Conservation (phyloP, 2,797 vertebrate species). For the Rhinogobio ventralis region DNA sequence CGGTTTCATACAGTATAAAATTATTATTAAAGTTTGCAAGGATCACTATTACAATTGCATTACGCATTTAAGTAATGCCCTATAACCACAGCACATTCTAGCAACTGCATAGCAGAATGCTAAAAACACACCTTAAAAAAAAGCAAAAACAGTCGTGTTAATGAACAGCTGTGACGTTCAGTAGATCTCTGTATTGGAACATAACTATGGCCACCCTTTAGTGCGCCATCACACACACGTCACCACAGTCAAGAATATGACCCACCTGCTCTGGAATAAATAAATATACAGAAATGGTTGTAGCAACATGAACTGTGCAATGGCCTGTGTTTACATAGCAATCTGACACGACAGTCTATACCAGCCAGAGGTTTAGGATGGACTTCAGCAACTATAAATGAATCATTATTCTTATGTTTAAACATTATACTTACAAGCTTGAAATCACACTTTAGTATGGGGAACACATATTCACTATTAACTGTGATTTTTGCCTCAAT, state of each 20-base stretch:
- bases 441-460: no score
- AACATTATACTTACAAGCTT: neutral
- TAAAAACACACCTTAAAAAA: neutral
- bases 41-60: neutral
- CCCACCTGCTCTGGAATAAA: slow-evolving; percentile 22
- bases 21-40: neutral
- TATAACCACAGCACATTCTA: neutral
- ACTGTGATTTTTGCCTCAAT: no score
- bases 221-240: slow-evolving; percentile 9
- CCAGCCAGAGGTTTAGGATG: neutral
- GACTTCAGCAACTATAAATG: neutral
- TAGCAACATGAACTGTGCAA: slow-evolving; percentile 5
- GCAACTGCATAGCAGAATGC: neutral
- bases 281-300: neutral
- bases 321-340: slow-evolving; percentile 7
- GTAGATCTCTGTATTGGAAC: slow-evolving; percentile 1
- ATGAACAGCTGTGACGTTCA: slow-evolving; percentile 12
- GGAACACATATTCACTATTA: no score
- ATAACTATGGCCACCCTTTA: slow-evolving; percentile 37
- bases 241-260: neutral
- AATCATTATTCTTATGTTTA: neutral
- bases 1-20: neutral
- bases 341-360: neutral
- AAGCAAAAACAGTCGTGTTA: neutral
- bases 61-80: neutral